Evolutionary conservation across 2,113 vertebrate genomes (phyloP), one percentile per base, ranked within the genome.

Genomic region (Bolborhynchus lineola): DNA sequence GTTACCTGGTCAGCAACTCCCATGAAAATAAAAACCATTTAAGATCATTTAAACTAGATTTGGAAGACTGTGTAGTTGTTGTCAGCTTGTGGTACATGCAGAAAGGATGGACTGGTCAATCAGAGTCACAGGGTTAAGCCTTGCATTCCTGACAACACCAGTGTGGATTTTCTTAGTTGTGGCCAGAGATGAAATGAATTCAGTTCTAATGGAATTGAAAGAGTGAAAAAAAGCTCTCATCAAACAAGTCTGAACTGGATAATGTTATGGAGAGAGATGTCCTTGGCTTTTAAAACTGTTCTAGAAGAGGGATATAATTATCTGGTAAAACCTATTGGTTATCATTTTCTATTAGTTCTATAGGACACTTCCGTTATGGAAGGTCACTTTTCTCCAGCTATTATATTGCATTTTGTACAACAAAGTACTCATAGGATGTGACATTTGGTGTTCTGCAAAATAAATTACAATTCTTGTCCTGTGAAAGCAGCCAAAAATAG

Each of bases 281-380:
- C 94, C 89, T 96, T 95, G 89, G 81, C 35, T 84, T 82, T 91
- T 82, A 72, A 46, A 95, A 92, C 60, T 93, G 28, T 87, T 89
- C 84, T 57, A 79, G 87, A 95, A 91, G 89, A 94, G 63, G 84
- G 84, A 96, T 95, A 92, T 87, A 95, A 96, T 97, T 96, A 95
- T 37, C 77, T 85, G 52, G 82, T 82, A 70, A 95, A 96, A 89
- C 25, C 89, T 92, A 94, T 96, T 87, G 94, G 93, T 95, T 97
- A 97, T 97, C 39, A 96, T 96, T 95, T 95, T 94, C 93, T 96
- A 94, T 97, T 97, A 96, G 78, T 93, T 96, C 82, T 85, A 67
- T 50, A 91, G 85, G 93, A 96, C 95, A 95, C 82, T 95, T 96
- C 92, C 90, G 95, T 96, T 96, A 96, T 91, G 93, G 93, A 96